Evolutionary conservation across 2,113 vertebrate genomes (phyloP).

Genomic region (Lipophrys pholis): DNA sequence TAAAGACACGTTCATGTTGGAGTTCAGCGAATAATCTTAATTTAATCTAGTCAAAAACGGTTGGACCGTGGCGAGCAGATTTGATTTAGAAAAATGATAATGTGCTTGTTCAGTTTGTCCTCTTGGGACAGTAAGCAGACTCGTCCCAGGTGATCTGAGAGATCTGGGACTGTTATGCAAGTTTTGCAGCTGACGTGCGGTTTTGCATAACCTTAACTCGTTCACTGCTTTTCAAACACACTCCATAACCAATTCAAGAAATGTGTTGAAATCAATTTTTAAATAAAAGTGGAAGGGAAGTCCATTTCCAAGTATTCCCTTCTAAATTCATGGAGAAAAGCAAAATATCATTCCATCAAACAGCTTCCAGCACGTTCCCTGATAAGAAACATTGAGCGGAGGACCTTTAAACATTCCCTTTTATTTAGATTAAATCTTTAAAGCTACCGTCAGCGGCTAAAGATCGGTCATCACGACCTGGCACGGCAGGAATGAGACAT

Average conservation of each 20-base stretch:
- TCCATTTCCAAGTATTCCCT: too few species aligned
- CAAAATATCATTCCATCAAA: neutral
- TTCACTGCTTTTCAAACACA: neutral
- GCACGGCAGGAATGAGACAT: neutral
- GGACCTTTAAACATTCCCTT: neutral
- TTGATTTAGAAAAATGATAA: neutral
- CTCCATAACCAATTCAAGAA: too few species aligned
- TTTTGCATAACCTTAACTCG: neutral
- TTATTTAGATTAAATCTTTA: conserved; percentile 9
- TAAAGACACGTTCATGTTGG: neutral
- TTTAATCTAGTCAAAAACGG: neutral
- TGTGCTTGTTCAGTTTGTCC: neutral
- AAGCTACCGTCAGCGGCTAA: conserved; percentile 25
- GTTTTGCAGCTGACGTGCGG: neutral
- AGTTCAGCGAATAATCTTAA: neutral
- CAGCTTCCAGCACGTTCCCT: neutral
- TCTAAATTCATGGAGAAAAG: too few species aligned
- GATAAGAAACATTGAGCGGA: neutral
- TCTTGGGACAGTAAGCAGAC: neutral
- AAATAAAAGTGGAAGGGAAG: too few species aligned
- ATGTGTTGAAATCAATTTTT: too few species aligned
- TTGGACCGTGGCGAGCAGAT: neutral
- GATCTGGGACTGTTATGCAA: conserved; percentile 11
- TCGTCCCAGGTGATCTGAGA: neutral
- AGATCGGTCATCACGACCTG: conserved; percentile 10